Base-by-base conservation (phyloP, 2,888 invertebrate species). In the Papilio gigon region DNA sequence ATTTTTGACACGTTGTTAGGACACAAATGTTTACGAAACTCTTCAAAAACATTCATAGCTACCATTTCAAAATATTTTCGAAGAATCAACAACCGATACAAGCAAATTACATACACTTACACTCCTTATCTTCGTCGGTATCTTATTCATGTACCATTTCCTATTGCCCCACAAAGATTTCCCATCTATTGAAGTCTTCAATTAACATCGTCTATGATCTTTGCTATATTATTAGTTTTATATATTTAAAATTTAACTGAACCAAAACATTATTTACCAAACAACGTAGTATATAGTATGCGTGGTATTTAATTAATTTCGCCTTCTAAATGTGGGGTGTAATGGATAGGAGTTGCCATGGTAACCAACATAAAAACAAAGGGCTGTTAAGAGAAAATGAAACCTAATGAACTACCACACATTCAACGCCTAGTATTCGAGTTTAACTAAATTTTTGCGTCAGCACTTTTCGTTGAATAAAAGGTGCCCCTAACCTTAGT, bases 311-410 rank as follows among this genome's bases (percentile, higher is more conserved):
- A 14, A 65, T 58, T 37, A 30, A 61, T 22, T 33, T 40, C 22
- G 30, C 30, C 61, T 44, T 56, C 33, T 12, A 62, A 42, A 17
- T 37, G 3, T n/a, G n/a, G 42, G 20, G 37, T 62, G 11, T n/a
- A 56, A 42, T 33, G 20, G 20, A 53, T 61, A 40, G 17, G 27
- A n/a, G 68, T 71, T 56, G 30, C 68, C 68, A 58, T 37, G 65
- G 71, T 50, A 30, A 71, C 62, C 25, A 40, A 11, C 11, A 44
- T 37, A 58, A 68, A 58, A 71, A 71, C 71, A 71, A 65, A 68
- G 65, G 70, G 70, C 67, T 35, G 44, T 47, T 37, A 8, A 22
- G 17, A 58, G 27, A 56, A 40, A 40, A 22, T 4, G 12, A 22
- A 22, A 47, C 9, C 4, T 22, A 25, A 47, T 47, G 22, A 22